Evolutionary conservation across 1,140 invertebrate genomes (phyloP), one percentile per base, ranked within the genome.

Genomic region (Trachymyrmex septentrionalis): DNA sequence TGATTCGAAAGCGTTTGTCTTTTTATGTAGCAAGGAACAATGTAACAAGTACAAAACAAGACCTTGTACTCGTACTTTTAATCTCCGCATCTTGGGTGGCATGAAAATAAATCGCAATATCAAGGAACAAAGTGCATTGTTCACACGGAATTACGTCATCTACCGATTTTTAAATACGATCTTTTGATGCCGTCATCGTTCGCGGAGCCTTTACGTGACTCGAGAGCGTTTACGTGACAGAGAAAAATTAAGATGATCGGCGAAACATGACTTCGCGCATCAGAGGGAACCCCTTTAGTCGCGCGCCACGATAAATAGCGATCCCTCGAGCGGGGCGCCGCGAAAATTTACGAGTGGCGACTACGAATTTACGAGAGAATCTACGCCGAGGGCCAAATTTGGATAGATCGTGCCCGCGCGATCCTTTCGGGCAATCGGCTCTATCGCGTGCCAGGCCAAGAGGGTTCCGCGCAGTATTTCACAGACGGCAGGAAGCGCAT

Each of bases 401-500:
- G 55, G 71, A 21, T 30, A 14, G 48, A 57, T 34, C 61, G 55
- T 24, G 71, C 59, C 76, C 27, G 71, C 59, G 59, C 27, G 69
- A 87, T 86, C 50, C 24, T 59, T 21, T 44, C 7, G 64, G 50
- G 19, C 30, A 44, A 73, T 85, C 57, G 55, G 61, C 27, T 71
- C 85, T 88, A 82, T 88, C 73, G 87, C 78, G 86, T 84, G 77
- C 69, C 48, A 30, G 30, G 38, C 55, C 48, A 38, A 75, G 55
- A 73, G 12, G 24, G 19, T 16, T 61, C 21, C 48, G 48, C 48
- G 59, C 69, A 66, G 59, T 59, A 87, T 76, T 64, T 82, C 61
- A 69, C 76, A 38, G 55, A 82, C 86, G 81, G 85, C 86, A 66
- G 86, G 87, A 86, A 86, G 85, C 48, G 66, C n/a, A 2, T 81